These are phyloP conservation scores for Campoletis sonorensis DNA, from an alignment of 1,140 invertebrate species.

Conservation along the genomic window DNA sequence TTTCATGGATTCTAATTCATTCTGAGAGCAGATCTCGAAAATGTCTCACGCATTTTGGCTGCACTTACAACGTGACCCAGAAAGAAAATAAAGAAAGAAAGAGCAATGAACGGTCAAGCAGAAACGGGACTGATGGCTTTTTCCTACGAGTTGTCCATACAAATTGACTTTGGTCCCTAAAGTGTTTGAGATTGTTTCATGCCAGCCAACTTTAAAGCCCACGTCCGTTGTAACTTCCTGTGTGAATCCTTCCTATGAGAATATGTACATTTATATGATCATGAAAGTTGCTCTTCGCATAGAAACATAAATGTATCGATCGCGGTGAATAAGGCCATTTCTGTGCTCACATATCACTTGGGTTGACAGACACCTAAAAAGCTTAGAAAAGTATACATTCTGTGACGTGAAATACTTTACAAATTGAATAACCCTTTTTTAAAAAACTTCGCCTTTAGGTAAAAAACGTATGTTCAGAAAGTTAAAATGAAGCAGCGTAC, in stretches of 20 bases:
- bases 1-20: background rate
- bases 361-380: no score
- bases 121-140: background rate
- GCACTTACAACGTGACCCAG: background rate
- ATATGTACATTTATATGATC: background rate
- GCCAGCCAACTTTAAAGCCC: slow-evolving; percentile 66
- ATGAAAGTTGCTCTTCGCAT: background rate
- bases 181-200: slow-evolving; percentile 65
- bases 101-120: background rate
- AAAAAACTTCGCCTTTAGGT: no score
- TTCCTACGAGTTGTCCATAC: background rate
- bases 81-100: background rate
- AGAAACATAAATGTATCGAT: no score
- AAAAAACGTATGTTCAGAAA: no score
- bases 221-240: slow-evolving; percentile 56
- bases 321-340: no score
- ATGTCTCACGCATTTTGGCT: no score
- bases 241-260: background rate
- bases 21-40: no score
- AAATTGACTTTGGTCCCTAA: slow-evolving; percentile 50
- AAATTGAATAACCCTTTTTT: no score
- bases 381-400: no score
- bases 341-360: no score
- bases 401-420: no score
- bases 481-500: no score